These are phyloP conservation scores for Odontophorus gujanensis DNA, from an alignment of 2,113 vertebrate species.

Conservation along the genomic window DNA sequence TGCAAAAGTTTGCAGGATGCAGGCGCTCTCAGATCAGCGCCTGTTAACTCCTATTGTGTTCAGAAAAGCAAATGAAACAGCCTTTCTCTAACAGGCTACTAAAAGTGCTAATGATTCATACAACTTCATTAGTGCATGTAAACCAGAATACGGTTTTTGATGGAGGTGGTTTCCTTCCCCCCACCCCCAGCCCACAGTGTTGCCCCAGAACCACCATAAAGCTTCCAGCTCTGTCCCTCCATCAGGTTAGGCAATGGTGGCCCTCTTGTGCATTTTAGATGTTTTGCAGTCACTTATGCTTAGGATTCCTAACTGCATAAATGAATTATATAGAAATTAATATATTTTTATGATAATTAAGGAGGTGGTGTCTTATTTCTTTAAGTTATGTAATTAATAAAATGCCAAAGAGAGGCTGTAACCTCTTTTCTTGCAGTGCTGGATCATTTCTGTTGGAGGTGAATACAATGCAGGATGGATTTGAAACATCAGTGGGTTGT, in stretches of 20 bases:
- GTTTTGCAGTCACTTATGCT: fast-evolving
- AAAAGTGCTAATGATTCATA: neutral
- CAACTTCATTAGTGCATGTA: fast-evolving
- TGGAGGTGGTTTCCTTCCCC: neutral
- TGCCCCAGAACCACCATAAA: neutral
- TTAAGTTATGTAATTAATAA: neutral
- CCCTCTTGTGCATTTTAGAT: fast-evolving
- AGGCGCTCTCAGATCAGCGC: neutral
- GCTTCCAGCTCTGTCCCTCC: neutral
- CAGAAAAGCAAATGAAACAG: neutral
- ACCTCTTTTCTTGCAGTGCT: neutral
- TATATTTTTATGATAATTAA: neutral
- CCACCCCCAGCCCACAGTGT: neutral
- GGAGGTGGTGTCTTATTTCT: neutral
- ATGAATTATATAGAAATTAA: fast-evolving
- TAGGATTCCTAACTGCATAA: neutral
- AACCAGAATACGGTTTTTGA: neutral
- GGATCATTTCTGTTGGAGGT: neutral
- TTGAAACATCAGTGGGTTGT: fast-evolving
- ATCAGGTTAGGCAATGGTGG: neutral
- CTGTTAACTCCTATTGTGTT: neutral
- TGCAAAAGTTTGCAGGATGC: constrained; percentile 9
- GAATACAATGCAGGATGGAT: neutral
- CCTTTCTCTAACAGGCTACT: neutral
- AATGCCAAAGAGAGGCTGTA: neutral